phyloP scores from a whole-genome alignment of 2,113 vertebrate genomes.

The Tretioscincus oriximinensis region DNA sequence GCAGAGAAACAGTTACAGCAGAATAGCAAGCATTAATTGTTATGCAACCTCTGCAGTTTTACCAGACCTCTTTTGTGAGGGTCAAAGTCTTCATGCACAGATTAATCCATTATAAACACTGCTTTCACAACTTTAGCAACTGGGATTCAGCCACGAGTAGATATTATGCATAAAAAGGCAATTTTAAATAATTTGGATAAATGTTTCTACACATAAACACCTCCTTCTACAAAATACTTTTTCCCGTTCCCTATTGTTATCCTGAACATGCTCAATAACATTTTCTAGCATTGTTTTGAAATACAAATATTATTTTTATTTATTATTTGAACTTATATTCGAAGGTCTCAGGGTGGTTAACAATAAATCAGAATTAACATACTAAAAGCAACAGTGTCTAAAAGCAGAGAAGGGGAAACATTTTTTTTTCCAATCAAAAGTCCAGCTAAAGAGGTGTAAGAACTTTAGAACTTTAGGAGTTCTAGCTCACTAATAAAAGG shows the following conservation, averaged over 20 bases:
- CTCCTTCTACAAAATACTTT: not conserved
- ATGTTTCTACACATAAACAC: not conserved
- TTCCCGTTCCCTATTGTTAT: not conserved
- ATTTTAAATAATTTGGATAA: not conserved
- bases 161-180: not conserved
- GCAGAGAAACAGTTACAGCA: not conserved
- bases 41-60: not conserved
- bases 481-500: too few relatives aligned
- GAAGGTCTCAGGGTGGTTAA: too few relatives aligned
- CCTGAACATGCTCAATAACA: too few relatives aligned
- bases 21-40: slow-evolving; percentile 26
- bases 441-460: too few relatives aligned
- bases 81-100: slow-evolving; percentile 9
- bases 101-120: slow-evolving; percentile 16
- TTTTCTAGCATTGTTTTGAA: too few relatives aligned
- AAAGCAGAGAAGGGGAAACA: too few relatives aligned
- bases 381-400: too few relatives aligned
- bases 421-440: too few relatives aligned
- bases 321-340: too few relatives aligned
- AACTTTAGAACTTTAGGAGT: too few relatives aligned
- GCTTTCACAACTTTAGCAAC: not conserved
- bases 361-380: too few relatives aligned
- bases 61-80: slow-evolving; percentile 3
- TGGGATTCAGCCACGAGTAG: not conserved
- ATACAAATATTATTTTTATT: too few relatives aligned